Conservation (phyloP, 2,113 vertebrate species). For the Sinocyclocheilus anophthalmus region DNA sequence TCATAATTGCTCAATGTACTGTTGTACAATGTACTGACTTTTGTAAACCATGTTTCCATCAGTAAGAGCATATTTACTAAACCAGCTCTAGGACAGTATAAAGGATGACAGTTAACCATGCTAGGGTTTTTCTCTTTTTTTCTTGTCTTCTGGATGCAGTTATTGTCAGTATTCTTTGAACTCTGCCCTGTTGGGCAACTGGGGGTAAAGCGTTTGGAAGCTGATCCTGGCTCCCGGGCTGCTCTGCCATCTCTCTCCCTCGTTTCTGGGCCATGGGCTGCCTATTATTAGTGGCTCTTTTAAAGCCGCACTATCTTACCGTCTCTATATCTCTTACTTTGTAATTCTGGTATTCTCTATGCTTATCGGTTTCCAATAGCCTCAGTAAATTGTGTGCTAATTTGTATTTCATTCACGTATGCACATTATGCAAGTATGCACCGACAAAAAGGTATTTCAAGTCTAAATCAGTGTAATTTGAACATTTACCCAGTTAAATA, state of each 20-base stretch:
- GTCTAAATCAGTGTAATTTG: not conserved
- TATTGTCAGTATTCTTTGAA: constrained; percentile 14
- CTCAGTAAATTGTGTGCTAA: not conserved
- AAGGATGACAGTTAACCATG: not conserved
- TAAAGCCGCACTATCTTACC: not conserved
- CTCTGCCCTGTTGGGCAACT: constrained; percentile 4
- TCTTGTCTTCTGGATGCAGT: constrained; percentile 11
- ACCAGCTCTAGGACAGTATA: not conserved
- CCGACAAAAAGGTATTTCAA: not conserved
- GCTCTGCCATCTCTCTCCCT: constrained; percentile 7
- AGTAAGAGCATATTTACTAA: not conserved
- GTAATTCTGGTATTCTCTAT: not conserved
- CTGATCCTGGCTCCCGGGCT: constrained; percentile 1
- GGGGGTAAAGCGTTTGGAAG: constrained; percentile 29
- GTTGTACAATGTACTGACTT: not conserved
- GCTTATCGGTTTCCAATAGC: constrained; percentile 16
- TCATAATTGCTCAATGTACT: not conserved
- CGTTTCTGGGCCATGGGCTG: not conserved
- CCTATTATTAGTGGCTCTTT: not conserved
- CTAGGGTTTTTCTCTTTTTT: not conserved
- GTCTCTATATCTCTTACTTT: not conserved
- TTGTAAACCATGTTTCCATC: not conserved
- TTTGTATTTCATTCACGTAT: constrained; percentile 14
- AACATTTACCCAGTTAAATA: not conserved
- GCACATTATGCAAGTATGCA: not conserved